Conservation (phyloP, 2,797 vertebrate genomes). For the Adrianichthys oophorus region DNA sequence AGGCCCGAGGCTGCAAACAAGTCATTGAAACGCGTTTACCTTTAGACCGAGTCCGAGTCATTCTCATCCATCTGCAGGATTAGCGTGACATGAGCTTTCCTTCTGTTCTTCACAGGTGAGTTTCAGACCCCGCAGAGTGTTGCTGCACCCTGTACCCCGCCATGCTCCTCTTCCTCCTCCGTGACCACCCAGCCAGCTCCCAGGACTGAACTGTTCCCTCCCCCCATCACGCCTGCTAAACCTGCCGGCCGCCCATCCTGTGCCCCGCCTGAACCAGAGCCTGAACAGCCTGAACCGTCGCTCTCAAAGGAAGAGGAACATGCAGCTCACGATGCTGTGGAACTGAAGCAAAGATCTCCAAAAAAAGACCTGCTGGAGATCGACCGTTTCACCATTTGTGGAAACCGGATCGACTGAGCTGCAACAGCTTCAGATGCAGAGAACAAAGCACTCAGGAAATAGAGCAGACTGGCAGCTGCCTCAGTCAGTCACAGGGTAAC, state of each 20-base stretch:
- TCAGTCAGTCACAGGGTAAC: conserved; percentile 53
- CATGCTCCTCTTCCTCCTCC: conserved; percentile 52
- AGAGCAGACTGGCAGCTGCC: conserved; percentile 8
- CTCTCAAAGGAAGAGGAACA: conserved; percentile 61
- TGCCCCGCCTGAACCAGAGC: conserved; percentile 40
- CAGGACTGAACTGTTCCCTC: conserved; percentile 74
- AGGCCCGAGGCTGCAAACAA: no score
- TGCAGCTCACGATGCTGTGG: conserved; percentile 70
- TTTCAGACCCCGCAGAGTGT: conserved; percentile 70
- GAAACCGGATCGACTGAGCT: conserved; percentile 92
- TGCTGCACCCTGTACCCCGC: conserved; percentile 22
- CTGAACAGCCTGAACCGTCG: conserved; percentile 18
- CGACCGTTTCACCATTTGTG: conserved; percentile 97
- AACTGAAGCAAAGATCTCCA: conserved; percentile 83
- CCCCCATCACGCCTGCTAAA: conserved; percentile 54
- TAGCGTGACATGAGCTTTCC: not conserved
- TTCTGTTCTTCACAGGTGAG: conserved; percentile 60
- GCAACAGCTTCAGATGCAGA: conserved; percentile 32
- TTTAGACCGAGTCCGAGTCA: no score
- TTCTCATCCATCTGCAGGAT: no score
- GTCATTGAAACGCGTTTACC: not conserved
- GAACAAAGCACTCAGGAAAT: conserved; percentile 66
- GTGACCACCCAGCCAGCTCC: conserved; percentile 85
- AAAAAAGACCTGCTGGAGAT: conserved; percentile 95
- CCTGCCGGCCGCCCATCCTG: conserved; percentile 45